Evolutionary conservation across 2,113 vertebrate genomes (phyloP), one percentile per base, ranked within the genome.

Genomic region (Coreoperca whiteheadi): DNA sequence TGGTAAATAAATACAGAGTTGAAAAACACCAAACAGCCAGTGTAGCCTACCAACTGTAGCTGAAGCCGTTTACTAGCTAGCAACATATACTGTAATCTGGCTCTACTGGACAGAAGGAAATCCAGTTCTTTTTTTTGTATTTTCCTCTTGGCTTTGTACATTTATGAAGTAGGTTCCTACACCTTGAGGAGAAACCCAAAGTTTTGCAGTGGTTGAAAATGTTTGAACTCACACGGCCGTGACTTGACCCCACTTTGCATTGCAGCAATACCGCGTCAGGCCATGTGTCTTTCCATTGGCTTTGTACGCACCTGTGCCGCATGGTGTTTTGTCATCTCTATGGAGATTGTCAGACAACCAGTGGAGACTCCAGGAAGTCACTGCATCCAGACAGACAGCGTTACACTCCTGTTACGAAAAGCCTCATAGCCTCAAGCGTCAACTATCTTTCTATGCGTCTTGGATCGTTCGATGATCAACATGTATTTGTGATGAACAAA

Each of bases 401-500:
- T 48, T 23, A 48, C 18, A n/a, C 41, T n/a, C 25, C 11, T 32
- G 37, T 14, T 14, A 50, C 3, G 1, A 57, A 43, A 43, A 73
- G 39, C 25, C 54, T 57, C 43, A 61, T 4, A 4, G 7, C 25
- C 18, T 8, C 56, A 32, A 60, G 20, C 25, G 5, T 30, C 25
- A 28, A 63, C 14, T 34, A 20, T 18, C 28, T 34, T n/a, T 15
- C 28, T 61, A 3, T 43, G 20, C 3, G 1, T 6, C 20, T 34
- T 7, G 9, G 25, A 9, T 23, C 2, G 14, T 37, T 53, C 14
- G 25, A 25, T 10, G 23, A 41, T 65, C 6, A 65, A 41, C 15
- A n/a, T 64, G 21, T 48, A 67, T 48, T 46, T 30, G 43, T n/a
- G 56, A 79, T 79, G 56, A 28, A 39, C 16, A 21, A 60, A 28